phyloP scores from a whole-genome alignment of 2,113 vertebrate genomes.

The Macrotis lagotis region DNA sequence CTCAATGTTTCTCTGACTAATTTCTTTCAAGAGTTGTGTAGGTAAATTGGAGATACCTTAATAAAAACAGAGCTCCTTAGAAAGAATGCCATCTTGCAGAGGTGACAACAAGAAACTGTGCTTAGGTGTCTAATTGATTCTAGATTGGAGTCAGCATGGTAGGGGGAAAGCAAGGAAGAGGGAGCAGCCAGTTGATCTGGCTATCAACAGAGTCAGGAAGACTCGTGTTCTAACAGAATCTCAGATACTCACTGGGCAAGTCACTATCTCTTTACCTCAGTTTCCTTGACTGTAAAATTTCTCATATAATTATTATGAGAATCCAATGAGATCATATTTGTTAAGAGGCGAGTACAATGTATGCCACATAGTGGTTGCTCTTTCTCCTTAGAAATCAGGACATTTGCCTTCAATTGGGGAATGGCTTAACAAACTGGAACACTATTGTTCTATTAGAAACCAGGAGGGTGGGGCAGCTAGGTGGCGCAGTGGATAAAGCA shows the following conservation, averaged over 20 bases:
- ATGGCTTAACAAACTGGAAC: no score
- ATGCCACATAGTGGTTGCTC: neutral
- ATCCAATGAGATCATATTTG: neutral
- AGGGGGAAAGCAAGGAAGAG: neutral
- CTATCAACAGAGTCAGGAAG: neutral
- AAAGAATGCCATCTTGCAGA: neutral
- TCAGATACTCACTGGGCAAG: neutral
- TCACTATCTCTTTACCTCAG: neutral
- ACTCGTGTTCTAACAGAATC: neutral
- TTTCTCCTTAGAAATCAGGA: neutral
- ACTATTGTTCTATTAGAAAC: no score
- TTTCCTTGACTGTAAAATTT: neutral
- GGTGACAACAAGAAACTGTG: neutral
- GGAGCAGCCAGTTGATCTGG: neutral
- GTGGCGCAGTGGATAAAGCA: no score
- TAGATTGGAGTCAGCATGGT: neutral
- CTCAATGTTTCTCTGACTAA: neutral
- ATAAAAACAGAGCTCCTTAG: neutral
- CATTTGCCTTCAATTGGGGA: neutral
- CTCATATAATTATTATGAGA: neutral
- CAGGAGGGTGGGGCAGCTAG: no score
- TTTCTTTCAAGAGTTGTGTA: neutral
- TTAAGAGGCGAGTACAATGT: neutral
- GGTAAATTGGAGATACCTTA: neutral
- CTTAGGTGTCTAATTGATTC: neutral